Evolutionary conservation across 2,113 vertebrate species (phyloP).

Genomic region (Esox niger): DNA sequence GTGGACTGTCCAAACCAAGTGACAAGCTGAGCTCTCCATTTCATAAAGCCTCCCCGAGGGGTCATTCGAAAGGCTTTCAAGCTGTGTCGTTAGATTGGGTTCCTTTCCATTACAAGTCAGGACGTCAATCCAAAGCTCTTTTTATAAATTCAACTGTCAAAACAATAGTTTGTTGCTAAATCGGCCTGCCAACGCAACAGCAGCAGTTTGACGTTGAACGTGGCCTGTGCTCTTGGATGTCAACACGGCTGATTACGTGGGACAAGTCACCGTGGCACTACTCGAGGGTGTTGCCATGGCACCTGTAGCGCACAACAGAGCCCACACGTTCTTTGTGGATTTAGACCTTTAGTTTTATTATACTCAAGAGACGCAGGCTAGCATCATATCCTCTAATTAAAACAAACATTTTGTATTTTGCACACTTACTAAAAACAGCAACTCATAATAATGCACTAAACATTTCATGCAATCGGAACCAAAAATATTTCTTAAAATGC

Average conservation of each 20-base stretch:
- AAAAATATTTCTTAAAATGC: no score
- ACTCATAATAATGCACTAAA: no score
- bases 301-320: neutral
- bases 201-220: no score
- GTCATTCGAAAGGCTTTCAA: neutral
- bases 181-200: no score
- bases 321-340: neutral
- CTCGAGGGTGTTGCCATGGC: slow-evolving; percentile 18
- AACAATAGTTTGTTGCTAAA: no score
- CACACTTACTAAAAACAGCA: no score
- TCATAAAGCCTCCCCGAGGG: neutral
- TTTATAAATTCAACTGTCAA: no score
- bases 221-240: no score
- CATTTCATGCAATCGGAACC: no score
- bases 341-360: neutral
- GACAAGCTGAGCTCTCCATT: neutral
- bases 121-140: no score
- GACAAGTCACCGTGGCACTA: slow-evolving; percentile 2
- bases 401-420: no score
- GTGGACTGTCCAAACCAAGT: neutral
- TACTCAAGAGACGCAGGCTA: neutral
- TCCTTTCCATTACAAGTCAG: neutral
- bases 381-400: no score
- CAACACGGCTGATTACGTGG: slow-evolving; percentile 21
- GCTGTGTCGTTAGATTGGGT: neutral